A percentile compares a stretch with the other conserved stretches of the same genome.
Conservation (phyloP, 2,797 vertebrate species). For the Microctenopoma lineatum region DNA sequence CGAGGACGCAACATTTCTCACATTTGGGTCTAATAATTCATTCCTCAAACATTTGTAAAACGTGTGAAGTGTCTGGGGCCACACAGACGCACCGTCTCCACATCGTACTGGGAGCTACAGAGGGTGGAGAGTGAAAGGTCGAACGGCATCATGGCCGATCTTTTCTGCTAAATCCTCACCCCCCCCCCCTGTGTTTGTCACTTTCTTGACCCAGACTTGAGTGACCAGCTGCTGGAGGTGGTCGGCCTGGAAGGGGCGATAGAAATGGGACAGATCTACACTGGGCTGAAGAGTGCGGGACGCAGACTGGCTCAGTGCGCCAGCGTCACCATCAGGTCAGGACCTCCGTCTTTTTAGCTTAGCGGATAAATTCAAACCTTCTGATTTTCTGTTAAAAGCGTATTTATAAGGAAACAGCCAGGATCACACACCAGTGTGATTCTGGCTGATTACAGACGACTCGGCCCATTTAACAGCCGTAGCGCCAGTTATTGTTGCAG, state of each 20-base stretch:
- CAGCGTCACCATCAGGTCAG: conserved; percentile 91
- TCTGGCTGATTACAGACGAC: too few relatives aligned
- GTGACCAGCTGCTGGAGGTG: conserved; percentile 88
- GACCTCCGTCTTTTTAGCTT: conserved; percentile 1
- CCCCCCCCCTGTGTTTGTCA: conserved; percentile 4
- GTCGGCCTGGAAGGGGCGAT: conserved; percentile 95
- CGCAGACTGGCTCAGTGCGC: conserved; percentile 93
- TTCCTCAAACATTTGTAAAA: conserved; percentile 37
- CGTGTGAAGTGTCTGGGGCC: conserved; percentile 10
- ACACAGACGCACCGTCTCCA: neutral
- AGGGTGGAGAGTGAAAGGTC: too few relatives aligned
- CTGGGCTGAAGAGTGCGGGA: conserved; percentile 94
- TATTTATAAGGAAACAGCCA: too few relatives aligned
- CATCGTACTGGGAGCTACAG: too few relatives aligned
- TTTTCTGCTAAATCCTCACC: too few relatives aligned
- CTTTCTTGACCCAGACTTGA: conserved; percentile 75
- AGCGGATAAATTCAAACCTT: neutral
- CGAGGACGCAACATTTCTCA: conserved; percentile 39
- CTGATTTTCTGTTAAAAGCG: too few relatives aligned
- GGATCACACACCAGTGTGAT: too few relatives aligned
- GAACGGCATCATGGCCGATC: too few relatives aligned
- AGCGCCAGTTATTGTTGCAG: conserved; percentile 35
- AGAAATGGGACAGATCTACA: conserved; percentile 99
- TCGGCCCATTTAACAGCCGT: conserved; percentile 39
- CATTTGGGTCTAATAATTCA: conserved; percentile 25